Evolutionary conservation across 2,888 invertebrate genomes (phyloP).

Genomic region (Erpobdella octoculata): DNA sequence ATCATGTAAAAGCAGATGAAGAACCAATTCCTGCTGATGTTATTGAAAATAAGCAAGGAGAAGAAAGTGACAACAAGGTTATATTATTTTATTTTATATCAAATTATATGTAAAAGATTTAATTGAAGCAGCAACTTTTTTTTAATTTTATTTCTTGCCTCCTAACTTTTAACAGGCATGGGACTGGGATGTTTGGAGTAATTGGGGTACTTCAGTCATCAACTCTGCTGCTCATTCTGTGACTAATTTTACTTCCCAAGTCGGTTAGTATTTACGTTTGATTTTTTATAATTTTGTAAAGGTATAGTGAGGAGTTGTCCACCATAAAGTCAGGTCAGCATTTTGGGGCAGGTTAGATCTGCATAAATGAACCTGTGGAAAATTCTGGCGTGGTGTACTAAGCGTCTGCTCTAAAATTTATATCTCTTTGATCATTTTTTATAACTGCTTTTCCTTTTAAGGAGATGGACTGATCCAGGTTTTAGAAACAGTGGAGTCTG

Average conservation of each 20-base stretch:
- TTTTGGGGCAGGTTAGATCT: too few species aligned
- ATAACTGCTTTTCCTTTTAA: neutral
- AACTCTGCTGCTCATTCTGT: conserved; percentile 70
- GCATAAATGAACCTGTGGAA: too few species aligned
- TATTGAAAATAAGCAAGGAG: too few species aligned
- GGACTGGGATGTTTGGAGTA: conserved; percentile 30
- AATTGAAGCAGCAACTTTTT: too few species aligned
- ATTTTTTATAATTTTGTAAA: too few species aligned
- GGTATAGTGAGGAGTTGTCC: too few species aligned
- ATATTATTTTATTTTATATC: too few species aligned
- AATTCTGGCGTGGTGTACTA: neutral
- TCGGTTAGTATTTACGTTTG: too few species aligned
- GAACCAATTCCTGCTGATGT: neutral
- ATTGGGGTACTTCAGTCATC: conserved; percentile 55
- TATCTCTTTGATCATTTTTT: neutral
- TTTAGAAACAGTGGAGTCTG: conserved; percentile 28
- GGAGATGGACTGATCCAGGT: conserved; percentile 28
- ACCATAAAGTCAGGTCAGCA: too few species aligned
- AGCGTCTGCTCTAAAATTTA: neutral
- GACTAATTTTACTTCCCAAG: conserved; percentile 69
- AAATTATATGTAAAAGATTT: too few species aligned
- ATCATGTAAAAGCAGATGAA: neutral
- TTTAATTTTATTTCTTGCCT: neutral
- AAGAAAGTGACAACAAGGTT: too few species aligned
- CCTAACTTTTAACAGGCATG: neutral